phyloP scores from a whole-genome alignment of 2,113 vertebrate genomes.

The Noturus placidus region DNA sequence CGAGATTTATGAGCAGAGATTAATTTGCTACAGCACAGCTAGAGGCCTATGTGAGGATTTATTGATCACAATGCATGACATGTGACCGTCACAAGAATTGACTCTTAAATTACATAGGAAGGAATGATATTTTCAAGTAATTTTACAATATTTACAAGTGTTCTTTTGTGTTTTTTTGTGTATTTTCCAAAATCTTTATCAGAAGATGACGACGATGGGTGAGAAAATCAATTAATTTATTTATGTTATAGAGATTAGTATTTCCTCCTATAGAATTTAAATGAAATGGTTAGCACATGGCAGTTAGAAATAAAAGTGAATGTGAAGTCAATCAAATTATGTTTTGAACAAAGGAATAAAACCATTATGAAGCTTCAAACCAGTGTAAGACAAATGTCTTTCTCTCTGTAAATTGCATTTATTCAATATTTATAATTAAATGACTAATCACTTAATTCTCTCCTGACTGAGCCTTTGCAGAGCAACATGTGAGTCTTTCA shows the following conservation, averaged over 20 bases:
- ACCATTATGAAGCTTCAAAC: neutral
- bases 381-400: neutral
- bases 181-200: neutral
- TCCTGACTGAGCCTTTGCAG: constrained; percentile 5
- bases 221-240: neutral
- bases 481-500: constrained; percentile 10
- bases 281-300: neutral
- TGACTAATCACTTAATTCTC: constrained; percentile 1
- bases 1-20: constrained; percentile 20
- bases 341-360: neutral
- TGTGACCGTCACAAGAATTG: constrained; percentile 24
- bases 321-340: neutral
- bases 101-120: constrained; percentile 26
- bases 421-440: neutral
- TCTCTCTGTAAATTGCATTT: constrained; percentile 1
- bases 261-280: neutral
- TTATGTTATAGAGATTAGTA: neutral
- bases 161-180: neutral
- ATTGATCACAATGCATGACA: neutral
- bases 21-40: neutral
- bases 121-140: no score
- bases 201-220: neutral
- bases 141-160: neutral
- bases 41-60: neutral
- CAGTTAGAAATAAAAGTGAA: neutral